Evolutionary conservation across 1,140 invertebrate genomes (phyloP), one percentile per base, ranked within the genome.

Genomic region (Panagrolaimus sp.): DNA sequence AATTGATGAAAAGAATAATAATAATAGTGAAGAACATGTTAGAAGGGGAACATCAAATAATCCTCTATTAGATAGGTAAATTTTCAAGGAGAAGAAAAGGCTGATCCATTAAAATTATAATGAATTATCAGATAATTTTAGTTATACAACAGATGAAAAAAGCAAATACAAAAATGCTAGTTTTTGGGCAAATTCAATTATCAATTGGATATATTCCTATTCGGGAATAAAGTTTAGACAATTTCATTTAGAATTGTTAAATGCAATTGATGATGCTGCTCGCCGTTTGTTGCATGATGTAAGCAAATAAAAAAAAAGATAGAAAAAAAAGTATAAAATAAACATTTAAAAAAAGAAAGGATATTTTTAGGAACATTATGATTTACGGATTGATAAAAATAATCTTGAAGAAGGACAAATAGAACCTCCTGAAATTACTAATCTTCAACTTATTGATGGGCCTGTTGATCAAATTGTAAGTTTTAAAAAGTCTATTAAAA

Each of bases 401-500:
- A 27, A 16, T 25, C 51, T 57, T 57, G 51, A 57, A 57, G 51
- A n/a, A 20, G 51, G 51, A 57, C 51, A 57, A 16, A 25, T 57
- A 25, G 51, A 57, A 57, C 20, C 51, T 20, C 51, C 51, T 20
- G 51, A 57, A 57, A 57, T 57, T 27, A 20, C 51, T 25, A 57
- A 57, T 57, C 27, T 57, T 57, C 20, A 25, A 11, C 51, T 57
- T 16, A 57, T 27, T 16, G 51, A 57, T 57, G 51, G 51, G 4
- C 51, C 51, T 20, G 20, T 27, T 27, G 27, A 57, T 27, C 51
- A 57, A 57, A 20, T 57, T 57, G 51, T 57, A 57, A 57, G 7
- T 4, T 38, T 38, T 38, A 4, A 4, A 38, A 4, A 4, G 31
- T 38, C 7, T 38, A 4, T 38, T 38, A 7, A 7, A 7, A 38